phyloP scores from a whole-genome alignment of 2,888 invertebrate genomes.

The Drosophila barbarae region DNA sequence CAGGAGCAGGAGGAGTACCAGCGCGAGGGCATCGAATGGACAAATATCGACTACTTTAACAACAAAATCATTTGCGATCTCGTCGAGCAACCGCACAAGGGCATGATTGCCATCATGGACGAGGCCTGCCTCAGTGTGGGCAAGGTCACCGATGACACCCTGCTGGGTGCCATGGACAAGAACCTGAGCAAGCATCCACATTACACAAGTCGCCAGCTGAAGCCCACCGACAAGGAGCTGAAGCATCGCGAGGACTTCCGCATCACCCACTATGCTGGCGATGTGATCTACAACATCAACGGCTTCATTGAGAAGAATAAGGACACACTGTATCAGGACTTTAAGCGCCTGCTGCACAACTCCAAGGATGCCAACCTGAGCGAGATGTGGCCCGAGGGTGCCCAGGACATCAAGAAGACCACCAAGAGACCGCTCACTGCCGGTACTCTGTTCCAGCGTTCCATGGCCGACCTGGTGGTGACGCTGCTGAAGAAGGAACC shows the following conservation, averaged over 20 bases:
- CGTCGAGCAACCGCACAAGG: conserved; percentile 95
- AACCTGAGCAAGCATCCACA: conserved; percentile 92
- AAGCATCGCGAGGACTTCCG: conserved; percentile 89
- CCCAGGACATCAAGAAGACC: conserved; percentile 92
- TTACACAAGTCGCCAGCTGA: conserved; percentile 92
- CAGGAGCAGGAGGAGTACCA: conserved; percentile 99
- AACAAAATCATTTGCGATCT: conserved; percentile 97
- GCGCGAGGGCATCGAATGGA: conserved; percentile 97
- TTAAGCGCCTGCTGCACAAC: conserved; percentile 93
- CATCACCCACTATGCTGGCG: conserved; percentile 97
- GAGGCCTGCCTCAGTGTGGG: conserved; percentile 98
- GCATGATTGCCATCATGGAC: conserved; percentile 95
- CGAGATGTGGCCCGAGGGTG: conserved; percentile 98
- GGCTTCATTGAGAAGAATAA: conserved; percentile 99
- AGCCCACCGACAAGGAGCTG: conserved; percentile 89
- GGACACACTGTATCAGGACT: conserved; percentile 97
- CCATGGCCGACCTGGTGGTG: conserved; percentile 93
- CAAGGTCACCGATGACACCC: conserved; percentile 90
- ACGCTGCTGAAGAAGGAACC: conserved; percentile 96
- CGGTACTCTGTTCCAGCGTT: conserved; percentile 95
- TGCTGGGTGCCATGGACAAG: conserved; percentile 95
- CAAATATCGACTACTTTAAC: conserved; percentile 96
- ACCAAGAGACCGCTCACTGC: conserved; percentile 97
- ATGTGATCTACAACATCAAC: conserved; percentile 93
- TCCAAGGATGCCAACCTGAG: conserved; percentile 89